Conservation (phyloP, 92 coral and sea anemone genomes). For the Parazoanthus swiftii region DNA sequence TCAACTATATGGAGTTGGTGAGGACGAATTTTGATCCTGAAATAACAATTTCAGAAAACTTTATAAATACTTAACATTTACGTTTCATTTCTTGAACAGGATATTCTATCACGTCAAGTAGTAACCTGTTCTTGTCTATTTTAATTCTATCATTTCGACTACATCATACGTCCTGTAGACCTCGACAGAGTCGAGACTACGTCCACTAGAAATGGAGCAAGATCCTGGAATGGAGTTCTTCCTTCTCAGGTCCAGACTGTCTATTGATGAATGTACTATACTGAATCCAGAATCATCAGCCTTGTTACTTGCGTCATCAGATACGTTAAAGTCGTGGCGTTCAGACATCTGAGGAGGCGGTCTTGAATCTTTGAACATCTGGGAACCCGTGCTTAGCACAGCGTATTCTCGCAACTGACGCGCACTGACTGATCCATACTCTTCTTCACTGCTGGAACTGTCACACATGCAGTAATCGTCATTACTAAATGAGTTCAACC, state of each 20-base stretch:
- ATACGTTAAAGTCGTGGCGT: not conserved
- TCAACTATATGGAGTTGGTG: no score
- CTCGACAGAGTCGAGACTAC: slow-evolving; percentile 64
- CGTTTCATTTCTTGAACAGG: not conserved
- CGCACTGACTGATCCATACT: not conserved
- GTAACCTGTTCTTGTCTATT: not conserved
- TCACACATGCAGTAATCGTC: slow-evolving; percentile 32
- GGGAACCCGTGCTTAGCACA: slow-evolving; percentile 27
- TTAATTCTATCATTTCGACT: slow-evolving; percentile 77
- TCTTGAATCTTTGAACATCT: not conserved
- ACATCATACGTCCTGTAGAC: slow-evolving; percentile 78
- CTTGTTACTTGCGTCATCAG: slow-evolving; percentile 12
- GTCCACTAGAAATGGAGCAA: not conserved
- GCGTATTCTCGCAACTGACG: slow-evolving; percentile 26
- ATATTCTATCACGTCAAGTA: no score
- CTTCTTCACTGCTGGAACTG: slow-evolving; percentile 35
- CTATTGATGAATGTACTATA: slow-evolving; percentile 83
- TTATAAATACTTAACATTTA: no score
- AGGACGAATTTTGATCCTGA: no score
- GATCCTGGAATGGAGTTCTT: not conserved
- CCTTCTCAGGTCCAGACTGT: slow-evolving; percentile 59
- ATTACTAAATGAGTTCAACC: slow-evolving; percentile 58
- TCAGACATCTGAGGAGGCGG: not conserved
- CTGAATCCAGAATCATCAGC: slow-evolving; percentile 66
- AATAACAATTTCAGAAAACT: not conserved